Conservation (phyloP, 2,888 invertebrate genomes). For the Synanthedon formicaeformis region DNA sequence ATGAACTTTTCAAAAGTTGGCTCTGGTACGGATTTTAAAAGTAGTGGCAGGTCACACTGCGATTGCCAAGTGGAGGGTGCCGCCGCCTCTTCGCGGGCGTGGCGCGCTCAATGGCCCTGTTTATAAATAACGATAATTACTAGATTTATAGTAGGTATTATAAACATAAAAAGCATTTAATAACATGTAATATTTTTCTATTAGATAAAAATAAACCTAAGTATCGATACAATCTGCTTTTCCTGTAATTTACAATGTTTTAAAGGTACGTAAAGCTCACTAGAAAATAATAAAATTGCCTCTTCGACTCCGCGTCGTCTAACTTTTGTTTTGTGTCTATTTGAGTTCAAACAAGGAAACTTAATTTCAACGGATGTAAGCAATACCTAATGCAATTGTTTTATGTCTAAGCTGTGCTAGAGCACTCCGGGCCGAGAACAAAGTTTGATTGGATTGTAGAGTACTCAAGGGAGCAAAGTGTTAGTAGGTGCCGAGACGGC, state of each 20-base stretch:
- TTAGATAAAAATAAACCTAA: too few species aligned
- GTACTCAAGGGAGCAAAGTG: background rate
- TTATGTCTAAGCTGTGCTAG: background rate
- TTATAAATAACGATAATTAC: too few species aligned
- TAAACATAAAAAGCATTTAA: too few species aligned
- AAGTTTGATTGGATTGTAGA: constrained; percentile 14
- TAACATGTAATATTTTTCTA: too few species aligned
- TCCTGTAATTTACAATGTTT: background rate
- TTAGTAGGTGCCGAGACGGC: background rate
- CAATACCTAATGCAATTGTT: background rate
- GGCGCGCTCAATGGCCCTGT: too few species aligned
- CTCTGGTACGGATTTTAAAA: too few species aligned
- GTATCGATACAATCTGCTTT: too few species aligned
- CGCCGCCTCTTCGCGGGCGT: too few species aligned
- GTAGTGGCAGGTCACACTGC: too few species aligned
- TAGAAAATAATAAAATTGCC: background rate
- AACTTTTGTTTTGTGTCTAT: background rate
- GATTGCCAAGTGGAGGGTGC: too few species aligned
- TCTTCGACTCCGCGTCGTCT: background rate
- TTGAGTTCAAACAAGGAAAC: background rate
- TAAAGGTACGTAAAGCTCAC: background rate
- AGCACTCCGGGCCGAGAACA: constrained; percentile 4
- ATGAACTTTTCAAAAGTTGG: too few species aligned
- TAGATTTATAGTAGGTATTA: too few species aligned
- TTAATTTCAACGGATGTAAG: background rate